Conservation (phyloP, 2,888 invertebrate genomes). For the Asteroscopus sphinx region DNA sequence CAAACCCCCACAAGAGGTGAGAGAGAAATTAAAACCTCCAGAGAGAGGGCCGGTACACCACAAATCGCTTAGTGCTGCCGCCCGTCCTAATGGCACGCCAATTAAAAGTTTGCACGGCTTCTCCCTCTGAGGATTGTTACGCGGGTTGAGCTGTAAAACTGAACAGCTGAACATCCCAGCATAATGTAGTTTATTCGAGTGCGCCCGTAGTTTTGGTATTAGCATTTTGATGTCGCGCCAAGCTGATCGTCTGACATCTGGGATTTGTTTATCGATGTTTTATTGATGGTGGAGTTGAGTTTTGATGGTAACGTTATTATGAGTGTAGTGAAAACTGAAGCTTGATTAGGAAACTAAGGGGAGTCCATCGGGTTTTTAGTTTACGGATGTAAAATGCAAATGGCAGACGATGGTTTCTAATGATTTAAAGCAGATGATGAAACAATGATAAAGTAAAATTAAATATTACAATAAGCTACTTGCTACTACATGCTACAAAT, state of each 20-base stretch:
- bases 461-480: too few species aligned
- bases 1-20: constrained; percentile 76
- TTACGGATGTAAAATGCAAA: background rate
- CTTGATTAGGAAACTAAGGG: constrained; percentile 2
- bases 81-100: constrained; percentile 89
- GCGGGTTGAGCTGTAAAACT: constrained; percentile 83
- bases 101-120: constrained; percentile 87
- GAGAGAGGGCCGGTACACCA: constrained; percentile 88
- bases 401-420: too few species aligned
- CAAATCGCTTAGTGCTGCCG: constrained; percentile 89
- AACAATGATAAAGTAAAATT: too few species aligned
- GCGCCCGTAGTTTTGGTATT: constrained; percentile 76
- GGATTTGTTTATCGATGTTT: constrained; percentile 57
- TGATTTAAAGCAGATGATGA: too few species aligned
- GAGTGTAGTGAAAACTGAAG: constrained; percentile 4
- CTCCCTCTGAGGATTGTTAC: constrained; percentile 84
- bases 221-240: constrained; percentile 83
- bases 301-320: constrained; percentile 12
- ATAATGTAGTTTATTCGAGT: constrained; percentile 84
- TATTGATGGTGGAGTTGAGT: constrained; percentile 38
- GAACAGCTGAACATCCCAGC: constrained; percentile 81
- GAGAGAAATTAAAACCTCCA: constrained; percentile 83
- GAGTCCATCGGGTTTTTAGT: background rate
- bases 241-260: constrained; percentile 60
- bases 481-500: too few species aligned